Evolutionary conservation across 1,140 invertebrate species (phyloP).

Genomic region (Tenebrio molitor): DNA sequence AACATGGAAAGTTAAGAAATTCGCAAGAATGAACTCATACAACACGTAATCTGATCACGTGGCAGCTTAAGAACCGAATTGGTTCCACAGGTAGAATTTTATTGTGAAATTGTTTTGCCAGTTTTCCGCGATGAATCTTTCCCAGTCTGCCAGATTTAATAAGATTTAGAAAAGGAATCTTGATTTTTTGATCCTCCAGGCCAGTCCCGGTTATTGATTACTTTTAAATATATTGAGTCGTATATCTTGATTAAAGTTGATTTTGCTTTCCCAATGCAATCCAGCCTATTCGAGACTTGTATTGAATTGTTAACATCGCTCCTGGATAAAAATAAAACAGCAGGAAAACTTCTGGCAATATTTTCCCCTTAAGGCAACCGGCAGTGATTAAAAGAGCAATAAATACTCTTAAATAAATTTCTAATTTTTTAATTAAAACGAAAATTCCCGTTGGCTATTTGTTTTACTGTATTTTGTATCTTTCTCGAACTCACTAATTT

Average conservation of each 20-base stretch:
- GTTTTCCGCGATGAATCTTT: conserved; percentile 15
- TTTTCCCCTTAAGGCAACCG: conserved; percentile 17
- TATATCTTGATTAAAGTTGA: conserved; percentile 41
- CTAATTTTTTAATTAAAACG: conserved; percentile 26
- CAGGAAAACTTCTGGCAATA: conserved; percentile 29
- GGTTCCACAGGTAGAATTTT: neutral
- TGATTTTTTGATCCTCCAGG: conserved; percentile 26
- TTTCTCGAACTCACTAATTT: neutral
- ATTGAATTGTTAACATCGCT: conserved; percentile 32
- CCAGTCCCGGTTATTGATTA: conserved; percentile 30
- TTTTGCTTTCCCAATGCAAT: conserved; percentile 13
- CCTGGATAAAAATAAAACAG: conserved; percentile 22
- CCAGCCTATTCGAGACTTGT: conserved; percentile 27
- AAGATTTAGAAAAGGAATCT: conserved; percentile 4
- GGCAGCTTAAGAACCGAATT: neutral
- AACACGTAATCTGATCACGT: conserved; percentile 4
- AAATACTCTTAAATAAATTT: conserved; percentile 21
- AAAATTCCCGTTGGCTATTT: neutral
- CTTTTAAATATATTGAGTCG: conserved; percentile 38
- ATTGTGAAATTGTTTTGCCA: neutral
- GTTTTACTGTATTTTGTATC: neutral
- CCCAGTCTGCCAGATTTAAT: conserved; percentile 19
- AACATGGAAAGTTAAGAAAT: conserved; percentile 9
- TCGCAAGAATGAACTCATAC: conserved; percentile 18
- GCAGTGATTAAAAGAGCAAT: conserved; percentile 24